phyloP scores from a whole-genome alignment of 64 coral and sea anemone species.

The Orbicella faveolata region DNA sequence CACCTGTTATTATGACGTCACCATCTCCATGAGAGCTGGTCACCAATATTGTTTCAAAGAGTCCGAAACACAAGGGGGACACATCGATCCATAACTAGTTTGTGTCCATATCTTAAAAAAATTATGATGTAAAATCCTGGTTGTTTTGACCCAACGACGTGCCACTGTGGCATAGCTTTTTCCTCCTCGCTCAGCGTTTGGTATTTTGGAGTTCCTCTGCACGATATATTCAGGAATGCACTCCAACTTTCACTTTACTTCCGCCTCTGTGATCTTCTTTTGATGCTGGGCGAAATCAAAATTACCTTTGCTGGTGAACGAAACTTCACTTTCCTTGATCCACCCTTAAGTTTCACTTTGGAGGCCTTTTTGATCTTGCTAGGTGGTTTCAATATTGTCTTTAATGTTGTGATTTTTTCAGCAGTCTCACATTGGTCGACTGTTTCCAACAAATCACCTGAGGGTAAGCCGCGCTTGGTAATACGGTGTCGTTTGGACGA shows the following conservation, averaged over 20 bases:
- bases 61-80: too few relatives aligned
- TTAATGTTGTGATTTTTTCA: slow-evolving; percentile 13
- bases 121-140: too few relatives aligned
- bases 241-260: background rate
- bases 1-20: too few relatives aligned
- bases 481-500: slow-evolving; percentile 52
- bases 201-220: too few relatives aligned
- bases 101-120: too few relatives aligned
- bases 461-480: slow-evolving; percentile 7
- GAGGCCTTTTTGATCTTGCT: background rate
- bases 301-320: slow-evolving; percentile 32
- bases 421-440: background rate
- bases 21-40: too few relatives aligned
- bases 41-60: too few relatives aligned
- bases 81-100: too few relatives aligned
- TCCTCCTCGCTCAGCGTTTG: too few relatives aligned
- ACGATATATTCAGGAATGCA: too few relatives aligned
- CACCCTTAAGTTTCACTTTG: background rate
- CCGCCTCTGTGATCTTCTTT: slow-evolving; percentile 15
- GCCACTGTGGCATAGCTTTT: too few relatives aligned
- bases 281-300: slow-evolving; percentile 53
- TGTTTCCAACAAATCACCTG: background rate
- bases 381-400: slow-evolving; percentile 21
- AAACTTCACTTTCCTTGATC: slow-evolving; percentile 51
- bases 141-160: too few relatives aligned